Evolutionary conservation across 2,113 vertebrate genomes (phyloP).

Genomic region (Hyla sarda): DNA sequence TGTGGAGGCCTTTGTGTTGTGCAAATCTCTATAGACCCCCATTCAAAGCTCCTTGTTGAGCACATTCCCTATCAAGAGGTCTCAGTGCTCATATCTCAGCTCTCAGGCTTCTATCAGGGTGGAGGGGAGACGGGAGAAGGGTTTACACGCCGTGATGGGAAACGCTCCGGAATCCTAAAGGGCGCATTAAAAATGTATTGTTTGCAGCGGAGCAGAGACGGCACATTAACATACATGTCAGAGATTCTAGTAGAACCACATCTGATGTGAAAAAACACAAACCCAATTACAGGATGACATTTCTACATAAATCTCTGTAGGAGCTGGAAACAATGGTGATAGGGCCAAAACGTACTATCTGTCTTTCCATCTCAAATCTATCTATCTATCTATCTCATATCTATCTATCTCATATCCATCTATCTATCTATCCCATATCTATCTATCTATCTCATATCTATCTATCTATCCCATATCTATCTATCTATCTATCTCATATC

Average conservation of each 20-base stretch:
- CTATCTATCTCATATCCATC: background rate
- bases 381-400: background rate
- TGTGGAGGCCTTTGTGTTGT: conserved; percentile 26
- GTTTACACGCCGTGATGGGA: background rate
- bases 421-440: background rate
- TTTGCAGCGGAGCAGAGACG: conserved; percentile 7
- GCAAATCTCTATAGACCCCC: conserved; percentile 29
- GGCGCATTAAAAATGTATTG: conserved; percentile 46
- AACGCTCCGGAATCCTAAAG: conserved; percentile 15
- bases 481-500: background rate
- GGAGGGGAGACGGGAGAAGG: background rate
- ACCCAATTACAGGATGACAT: background rate
- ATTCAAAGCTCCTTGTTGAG: background rate
- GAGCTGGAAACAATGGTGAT: background rate
- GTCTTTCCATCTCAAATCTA: background rate
- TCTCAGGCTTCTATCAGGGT: background rate
- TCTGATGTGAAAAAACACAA: conserved; percentile 17
- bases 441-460: background rate
- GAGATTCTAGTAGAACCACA: background rate
- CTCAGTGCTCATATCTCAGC: conserved; percentile 5
- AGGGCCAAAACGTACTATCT: background rate
- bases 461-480: background rate
- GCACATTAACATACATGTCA: conserved; percentile 35
- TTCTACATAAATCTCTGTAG: background rate
- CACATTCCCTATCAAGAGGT: conserved; percentile 36